phyloP scores from a whole-genome alignment of 2,888 invertebrate genomes.

The Oscheius sp. region DNA sequence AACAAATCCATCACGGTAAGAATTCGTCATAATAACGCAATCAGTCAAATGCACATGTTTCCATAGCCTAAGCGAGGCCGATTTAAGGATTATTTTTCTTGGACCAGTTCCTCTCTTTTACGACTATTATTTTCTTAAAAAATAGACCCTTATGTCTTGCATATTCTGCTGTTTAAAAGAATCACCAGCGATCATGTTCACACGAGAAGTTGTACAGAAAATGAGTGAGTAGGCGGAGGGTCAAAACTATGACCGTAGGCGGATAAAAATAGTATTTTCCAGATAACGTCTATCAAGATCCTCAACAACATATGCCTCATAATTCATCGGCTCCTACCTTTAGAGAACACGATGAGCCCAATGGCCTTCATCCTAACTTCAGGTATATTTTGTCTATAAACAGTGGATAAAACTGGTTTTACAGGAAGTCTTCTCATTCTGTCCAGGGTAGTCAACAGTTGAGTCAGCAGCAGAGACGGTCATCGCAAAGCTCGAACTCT shows the following conservation, averaged over 20 bases:
- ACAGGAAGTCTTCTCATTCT: constrained; percentile 39
- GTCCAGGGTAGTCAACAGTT: constrained; percentile 19
- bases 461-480: constrained; percentile 44
- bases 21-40: not conserved
- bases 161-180: constrained; percentile 29
- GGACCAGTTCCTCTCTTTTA: not conserved
- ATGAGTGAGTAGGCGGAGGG: not conserved
- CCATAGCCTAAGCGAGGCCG: not conserved
- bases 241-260: not conserved
- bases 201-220: not conserved
- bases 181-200: constrained; percentile 11
- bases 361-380: constrained; percentile 20
- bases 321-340: constrained; percentile 53
- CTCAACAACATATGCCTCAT: constrained; percentile 45
- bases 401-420: constrained; percentile 1
- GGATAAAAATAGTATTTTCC: constrained; percentile 5
- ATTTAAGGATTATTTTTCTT: constrained; percentile 18
- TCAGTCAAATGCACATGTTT: constrained; percentile 12
- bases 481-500: constrained; percentile 44
- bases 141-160: not conserved
- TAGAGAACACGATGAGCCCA: constrained; percentile 36
- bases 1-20: constrained; percentile 38
- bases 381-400: constrained; percentile 8
- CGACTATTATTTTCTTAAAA: not conserved
- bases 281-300: constrained; percentile 58